Evolutionary conservation across 2,797 vertebrate species (phyloP).

Genomic region (Crocidura indochinensis): DNA sequence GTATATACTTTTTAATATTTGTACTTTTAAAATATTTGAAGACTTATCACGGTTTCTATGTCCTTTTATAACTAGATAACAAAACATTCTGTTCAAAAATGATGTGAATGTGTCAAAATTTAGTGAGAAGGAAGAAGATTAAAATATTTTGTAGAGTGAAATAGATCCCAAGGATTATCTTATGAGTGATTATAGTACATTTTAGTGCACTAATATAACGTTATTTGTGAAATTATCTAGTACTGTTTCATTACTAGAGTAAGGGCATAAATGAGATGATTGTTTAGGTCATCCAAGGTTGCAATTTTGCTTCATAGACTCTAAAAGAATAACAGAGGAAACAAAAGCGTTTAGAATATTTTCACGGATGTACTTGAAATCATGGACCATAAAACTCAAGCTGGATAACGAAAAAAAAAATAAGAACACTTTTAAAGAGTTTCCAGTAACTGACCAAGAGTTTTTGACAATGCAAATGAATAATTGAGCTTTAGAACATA

Average conservation of each 20-base stretch:
- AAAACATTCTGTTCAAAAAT: neutral
- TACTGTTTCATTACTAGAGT: neutral
- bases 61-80: neutral
- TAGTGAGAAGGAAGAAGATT: neutral
- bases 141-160: neutral
- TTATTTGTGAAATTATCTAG: conserved; percentile 52
- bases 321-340: conserved; percentile 18
- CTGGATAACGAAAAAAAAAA: neutral
- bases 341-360: conserved; percentile 5
- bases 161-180: neutral
- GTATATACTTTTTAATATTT: neutral
- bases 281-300: neutral
- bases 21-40: neutral
- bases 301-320: conserved; percentile 24
- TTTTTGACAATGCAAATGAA: neutral
- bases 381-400: neutral
- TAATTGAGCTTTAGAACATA: neutral
- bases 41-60: neutral
- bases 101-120: neutral
- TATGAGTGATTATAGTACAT: neutral
- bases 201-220: neutral
- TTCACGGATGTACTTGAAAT: conserved; percentile 52
- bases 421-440: neutral
- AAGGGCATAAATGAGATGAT: neutral
- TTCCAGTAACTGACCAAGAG: neutral